Evolutionary conservation across 1,140 invertebrate genomes (phyloP).

Genomic region (Watersipora subatra): DNA sequence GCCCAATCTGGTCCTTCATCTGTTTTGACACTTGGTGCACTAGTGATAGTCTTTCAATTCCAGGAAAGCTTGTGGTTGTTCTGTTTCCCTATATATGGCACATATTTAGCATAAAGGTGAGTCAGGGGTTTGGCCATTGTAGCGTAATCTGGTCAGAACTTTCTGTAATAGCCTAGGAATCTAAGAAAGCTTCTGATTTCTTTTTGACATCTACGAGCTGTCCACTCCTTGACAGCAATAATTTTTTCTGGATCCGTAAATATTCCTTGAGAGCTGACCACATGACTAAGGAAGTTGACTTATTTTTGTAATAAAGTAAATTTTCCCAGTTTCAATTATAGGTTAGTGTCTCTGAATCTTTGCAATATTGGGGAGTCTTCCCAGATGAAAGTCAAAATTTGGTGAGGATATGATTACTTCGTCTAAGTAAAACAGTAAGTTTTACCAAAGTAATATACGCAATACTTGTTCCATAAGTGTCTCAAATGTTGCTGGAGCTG

Average conservation of each 20-base stretch:
- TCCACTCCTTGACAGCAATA: slow-evolving; percentile 7
- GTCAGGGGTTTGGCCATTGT: slow-evolving; percentile 12
- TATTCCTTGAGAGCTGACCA: not conserved
- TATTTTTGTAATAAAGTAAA: not conserved
- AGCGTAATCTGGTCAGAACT: slow-evolving; percentile 11
- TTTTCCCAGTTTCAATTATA: slow-evolving; percentile 18
- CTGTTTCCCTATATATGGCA: slow-evolving; percentile 1
- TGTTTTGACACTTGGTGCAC: too few relatives aligned
- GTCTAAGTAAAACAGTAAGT: slow-evolving; percentile 6
- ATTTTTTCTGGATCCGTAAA: not conserved
- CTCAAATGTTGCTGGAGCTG: slow-evolving; percentile 12
- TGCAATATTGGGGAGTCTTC: slow-evolving; percentile 5
- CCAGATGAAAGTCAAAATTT: slow-evolving; percentile 14
- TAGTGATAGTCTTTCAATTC: slow-evolving; percentile 12
- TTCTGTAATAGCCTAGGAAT: not conserved
- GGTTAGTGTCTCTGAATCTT: too few relatives aligned
- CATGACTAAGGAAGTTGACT: too few relatives aligned
- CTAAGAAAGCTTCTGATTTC: slow-evolving; percentile 14
- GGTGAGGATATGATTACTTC: slow-evolving; percentile 9
- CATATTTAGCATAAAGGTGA: slow-evolving; percentile 9
- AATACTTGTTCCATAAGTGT: slow-evolving; percentile 13
- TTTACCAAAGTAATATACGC: not conserved
- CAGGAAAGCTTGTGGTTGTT: slow-evolving; percentile 4
- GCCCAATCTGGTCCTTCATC: too few relatives aligned
- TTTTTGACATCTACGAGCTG: slow-evolving; percentile 8